Conservation (phyloP, 2,888 invertebrate species). For the Anthrax anthrax region DNA sequence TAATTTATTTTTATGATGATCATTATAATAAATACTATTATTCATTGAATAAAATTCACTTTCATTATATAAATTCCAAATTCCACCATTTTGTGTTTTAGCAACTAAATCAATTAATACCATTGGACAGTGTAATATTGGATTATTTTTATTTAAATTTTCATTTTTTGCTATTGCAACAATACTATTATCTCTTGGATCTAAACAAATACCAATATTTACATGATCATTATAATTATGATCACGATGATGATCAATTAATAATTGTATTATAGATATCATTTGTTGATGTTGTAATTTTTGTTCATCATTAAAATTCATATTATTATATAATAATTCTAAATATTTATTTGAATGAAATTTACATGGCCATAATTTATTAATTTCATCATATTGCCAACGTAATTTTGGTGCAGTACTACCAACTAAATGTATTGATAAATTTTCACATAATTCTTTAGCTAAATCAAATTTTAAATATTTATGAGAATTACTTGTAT, state of each 20-base stretch:
- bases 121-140: constrained; percentile 73
- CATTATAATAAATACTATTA: constrained; percentile 10
- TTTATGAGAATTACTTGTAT: no score
- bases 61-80: constrained; percentile 37
- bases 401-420: constrained; percentile 46
- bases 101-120: constrained; percentile 76
- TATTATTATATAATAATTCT: constrained; percentile 50
- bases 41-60: constrained; percentile 19
- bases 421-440: constrained; percentile 44
- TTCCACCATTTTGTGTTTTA: constrained; percentile 64
- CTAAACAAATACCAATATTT: constrained; percentile 51
- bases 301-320: constrained; percentile 45
- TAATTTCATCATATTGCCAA: constrained; percentile 47
- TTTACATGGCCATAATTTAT: constrained; percentile 63
- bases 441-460: constrained; percentile 22
- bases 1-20: constrained; percentile 7
- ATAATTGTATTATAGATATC: constrained; percentile 37
- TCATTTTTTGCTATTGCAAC: constrained; percentile 52
- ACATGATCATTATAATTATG: constrained; percentile 6
- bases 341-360: constrained; percentile 65
- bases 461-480: neutral
- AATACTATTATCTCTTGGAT: constrained; percentile 49
- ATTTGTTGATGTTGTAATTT: constrained; percentile 38
- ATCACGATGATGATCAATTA: constrained; percentile 21
- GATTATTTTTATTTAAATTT: constrained; percentile 47